phyloP scores from a whole-genome alignment of 1,140 invertebrate species.

The Sycophila sp. region DNA sequence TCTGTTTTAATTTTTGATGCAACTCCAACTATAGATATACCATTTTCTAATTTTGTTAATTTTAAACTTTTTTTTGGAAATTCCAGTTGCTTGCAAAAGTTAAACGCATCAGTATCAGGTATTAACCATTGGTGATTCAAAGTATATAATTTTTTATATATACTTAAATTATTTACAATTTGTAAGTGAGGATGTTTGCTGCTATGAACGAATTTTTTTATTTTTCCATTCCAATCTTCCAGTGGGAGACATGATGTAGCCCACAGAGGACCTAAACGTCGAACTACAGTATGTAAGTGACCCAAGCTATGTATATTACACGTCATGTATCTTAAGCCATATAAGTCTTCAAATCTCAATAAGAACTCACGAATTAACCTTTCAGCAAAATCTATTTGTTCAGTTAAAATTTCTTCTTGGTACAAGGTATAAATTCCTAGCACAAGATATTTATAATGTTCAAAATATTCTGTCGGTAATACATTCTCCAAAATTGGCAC shows the following conservation, averaged over 20 bases:
- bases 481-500: constrained; percentile 30
- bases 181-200: neutral
- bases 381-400: constrained; percentile 26
- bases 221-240: no score
- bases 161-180: neutral
- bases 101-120: neutral
- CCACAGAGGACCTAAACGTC: constrained; percentile 39
- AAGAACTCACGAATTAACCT: constrained; percentile 34
- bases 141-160: neutral
- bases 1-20: no score
- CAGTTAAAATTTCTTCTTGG: constrained; percentile 31
- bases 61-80: neutral
- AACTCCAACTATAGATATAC: neutral
- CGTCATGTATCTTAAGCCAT: constrained; percentile 30
- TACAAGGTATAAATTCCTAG: constrained; percentile 25
- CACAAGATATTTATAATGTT: constrained; percentile 32
- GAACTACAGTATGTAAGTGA: constrained; percentile 34
- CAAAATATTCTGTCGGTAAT: constrained; percentile 31
- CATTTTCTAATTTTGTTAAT: neutral
- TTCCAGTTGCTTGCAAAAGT: neutral
- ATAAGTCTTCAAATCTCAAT: constrained; percentile 34
- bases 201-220: neutral
- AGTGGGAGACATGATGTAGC: no score
- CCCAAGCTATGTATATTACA: constrained; percentile 39
- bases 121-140: neutral